Percentiles rank a stretch among this genome's conserved stretches.
phyloP scores from a whole-genome alignment of 2,113 vertebrate genomes.

The Arizona elegans region DNA sequence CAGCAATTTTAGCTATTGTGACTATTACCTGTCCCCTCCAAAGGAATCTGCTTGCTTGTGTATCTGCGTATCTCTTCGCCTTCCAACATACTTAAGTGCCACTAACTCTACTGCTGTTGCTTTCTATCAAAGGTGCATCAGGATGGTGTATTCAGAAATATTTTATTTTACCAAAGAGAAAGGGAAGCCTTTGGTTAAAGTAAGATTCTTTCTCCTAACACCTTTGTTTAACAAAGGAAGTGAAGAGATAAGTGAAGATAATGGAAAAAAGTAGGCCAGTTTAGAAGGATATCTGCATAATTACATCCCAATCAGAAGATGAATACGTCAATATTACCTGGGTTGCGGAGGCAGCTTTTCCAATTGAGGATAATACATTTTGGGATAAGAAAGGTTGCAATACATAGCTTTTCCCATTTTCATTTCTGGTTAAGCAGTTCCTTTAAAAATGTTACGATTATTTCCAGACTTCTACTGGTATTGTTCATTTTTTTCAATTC shows the following conservation, averaged over 20 bases:
- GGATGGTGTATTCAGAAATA: not conserved
- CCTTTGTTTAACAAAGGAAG: not conserved
- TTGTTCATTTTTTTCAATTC: not conserved
- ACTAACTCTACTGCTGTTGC: not conserved
- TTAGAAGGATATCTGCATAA: not conserved
- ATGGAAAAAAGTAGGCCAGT: not conserved
- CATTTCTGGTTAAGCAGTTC: not conserved
- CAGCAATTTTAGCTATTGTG: not conserved
- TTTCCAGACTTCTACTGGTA: not conserved
- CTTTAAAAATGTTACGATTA: not conserved
- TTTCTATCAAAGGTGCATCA: not conserved
- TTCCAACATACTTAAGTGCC: not conserved
- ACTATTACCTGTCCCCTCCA: not conserved
- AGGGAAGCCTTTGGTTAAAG: not conserved
- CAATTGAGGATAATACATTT: not conserved
- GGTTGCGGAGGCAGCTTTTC: not conserved
- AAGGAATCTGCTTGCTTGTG: not conserved
- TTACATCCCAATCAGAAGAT: not conserved
- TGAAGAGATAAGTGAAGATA: not conserved
- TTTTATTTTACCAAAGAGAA: not conserved
- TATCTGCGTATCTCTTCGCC: not conserved
- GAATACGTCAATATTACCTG: not conserved
- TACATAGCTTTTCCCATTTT: not conserved
- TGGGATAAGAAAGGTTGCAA: not conserved
- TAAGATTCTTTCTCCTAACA: not conserved